Evolutionary conservation across 2,797 vertebrate species (phyloP).

Genomic region (Bothrops alternatus): DNA sequence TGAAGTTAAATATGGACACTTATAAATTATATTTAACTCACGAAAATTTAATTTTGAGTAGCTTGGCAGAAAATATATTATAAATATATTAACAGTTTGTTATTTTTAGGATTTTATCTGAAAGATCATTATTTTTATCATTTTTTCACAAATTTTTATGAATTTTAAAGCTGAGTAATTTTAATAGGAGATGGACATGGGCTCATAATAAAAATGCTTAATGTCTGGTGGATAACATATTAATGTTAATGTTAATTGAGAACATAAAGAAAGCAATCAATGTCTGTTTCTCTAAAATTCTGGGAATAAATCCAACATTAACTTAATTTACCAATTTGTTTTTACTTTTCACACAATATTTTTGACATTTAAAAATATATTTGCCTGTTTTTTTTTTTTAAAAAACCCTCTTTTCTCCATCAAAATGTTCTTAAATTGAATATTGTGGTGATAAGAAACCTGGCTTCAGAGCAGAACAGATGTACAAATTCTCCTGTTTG

Average conservation of each 20-base stretch:
- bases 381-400: neutral
- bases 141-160: neutral
- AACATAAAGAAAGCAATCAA: conserved; percentile 57
- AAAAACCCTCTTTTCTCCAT: conserved; percentile 34
- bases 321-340: conserved; percentile 67
- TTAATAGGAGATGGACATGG: neutral
- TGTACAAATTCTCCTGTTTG: conserved; percentile 19
- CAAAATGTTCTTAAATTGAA: conserved; percentile 44
- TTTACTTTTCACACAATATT: conserved; percentile 55
- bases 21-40: neutral
- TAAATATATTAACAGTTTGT: neutral
- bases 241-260: conserved; percentile 34
- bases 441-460: conserved; percentile 47
- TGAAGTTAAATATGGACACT: neutral
- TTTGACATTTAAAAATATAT: conserved; percentile 13
- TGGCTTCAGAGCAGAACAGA: conserved; percentile 33
- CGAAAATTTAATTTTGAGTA: neutral
- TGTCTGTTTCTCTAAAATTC: conserved; percentile 44
- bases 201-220: neutral
- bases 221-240: neutral
- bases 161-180: neutral
- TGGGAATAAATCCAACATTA: conserved; percentile 60
- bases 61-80: neutral
- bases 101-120: conserved; percentile 40
- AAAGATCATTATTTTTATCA: conserved; percentile 27